phyloP scores from a whole-genome alignment of 2,797 vertebrate species.

The Diceros bicornis region DNA sequence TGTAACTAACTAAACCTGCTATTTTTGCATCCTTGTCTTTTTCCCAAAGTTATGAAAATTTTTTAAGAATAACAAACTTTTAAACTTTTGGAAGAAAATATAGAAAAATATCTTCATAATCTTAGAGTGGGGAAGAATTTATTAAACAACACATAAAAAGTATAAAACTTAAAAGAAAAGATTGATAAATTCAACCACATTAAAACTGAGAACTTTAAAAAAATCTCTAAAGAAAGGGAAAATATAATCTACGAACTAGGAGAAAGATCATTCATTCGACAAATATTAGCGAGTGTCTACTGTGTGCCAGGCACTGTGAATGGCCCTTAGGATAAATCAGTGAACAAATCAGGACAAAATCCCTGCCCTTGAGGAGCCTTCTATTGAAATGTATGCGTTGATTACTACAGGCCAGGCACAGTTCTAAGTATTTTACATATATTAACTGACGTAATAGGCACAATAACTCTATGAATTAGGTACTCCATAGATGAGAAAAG shows the following conservation, averaged over 20 bases:
- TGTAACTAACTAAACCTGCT: slow-evolving; percentile 7
- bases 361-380: not conserved
- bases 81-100: slow-evolving; percentile 35
- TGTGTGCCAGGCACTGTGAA: not conserved
- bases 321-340: not conserved
- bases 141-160: not conserved
- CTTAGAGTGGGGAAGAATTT: not conserved
- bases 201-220: slow-evolving; percentile 21
- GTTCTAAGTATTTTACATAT: not conserved
- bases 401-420: not conserved
- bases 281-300: slow-evolving; percentile 31
- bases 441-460: not conserved
- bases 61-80: not conserved
- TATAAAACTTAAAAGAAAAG: slow-evolving; percentile 21
- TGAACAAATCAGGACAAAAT: slow-evolving; percentile 38
- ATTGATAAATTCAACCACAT: slow-evolving; percentile 12
- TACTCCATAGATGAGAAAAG: slow-evolving; percentile 31
- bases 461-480: slow-evolving; percentile 2
- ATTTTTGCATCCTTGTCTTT: slow-evolving; percentile 6
- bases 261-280: slow-evolving; percentile 22
- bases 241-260: slow-evolving; percentile 12
- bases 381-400: not conserved
- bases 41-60: not conserved
- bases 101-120: slow-evolving; percentile 2
- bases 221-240: slow-evolving; percentile 55